phyloP scores from a whole-genome alignment of 2,113 vertebrate genomes.

The Neofelis nebulosa region DNA sequence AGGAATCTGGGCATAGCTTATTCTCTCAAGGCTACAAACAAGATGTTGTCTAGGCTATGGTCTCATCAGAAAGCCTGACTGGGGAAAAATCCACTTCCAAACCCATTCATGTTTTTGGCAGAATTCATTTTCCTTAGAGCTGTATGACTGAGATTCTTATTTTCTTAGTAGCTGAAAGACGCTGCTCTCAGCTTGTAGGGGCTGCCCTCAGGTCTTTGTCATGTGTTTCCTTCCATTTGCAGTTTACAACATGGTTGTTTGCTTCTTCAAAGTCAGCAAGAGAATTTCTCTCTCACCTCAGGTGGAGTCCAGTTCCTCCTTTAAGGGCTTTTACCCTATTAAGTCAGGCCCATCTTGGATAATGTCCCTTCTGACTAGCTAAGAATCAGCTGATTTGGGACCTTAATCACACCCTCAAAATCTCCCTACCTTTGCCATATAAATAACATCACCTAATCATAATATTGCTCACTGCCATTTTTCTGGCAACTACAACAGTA shows the following conservation, averaged over 20 bases:
- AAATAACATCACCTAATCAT: neutral
- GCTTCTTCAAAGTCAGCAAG: neutral
- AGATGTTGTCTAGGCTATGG: neutral
- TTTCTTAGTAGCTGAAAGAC: neutral
- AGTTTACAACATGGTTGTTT: neutral
- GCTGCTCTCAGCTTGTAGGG: neutral
- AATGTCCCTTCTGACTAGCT: slow-evolving; percentile 25
- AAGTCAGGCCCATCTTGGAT: neutral
- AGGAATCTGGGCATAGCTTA: neutral
- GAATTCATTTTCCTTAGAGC: neutral
- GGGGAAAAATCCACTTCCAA: neutral
- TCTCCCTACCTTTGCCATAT: neutral
- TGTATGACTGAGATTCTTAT: neutral
- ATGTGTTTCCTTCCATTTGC: neutral
- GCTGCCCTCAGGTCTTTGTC: neutral
- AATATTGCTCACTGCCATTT: neutral
- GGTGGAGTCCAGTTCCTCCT: neutral
- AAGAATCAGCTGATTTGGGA: slow-evolving; percentile 10
- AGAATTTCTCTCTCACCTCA: neutral
- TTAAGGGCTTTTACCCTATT: neutral
- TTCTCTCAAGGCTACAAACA: neutral
- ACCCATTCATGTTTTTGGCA: neutral
- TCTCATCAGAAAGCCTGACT: neutral
- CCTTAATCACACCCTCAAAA: neutral
- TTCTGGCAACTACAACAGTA: neutral